These are phyloP conservation scores for Calephelis perditalis DNA, from an alignment of 2,888 invertebrate genomes.

Conservation along the genomic window DNA sequence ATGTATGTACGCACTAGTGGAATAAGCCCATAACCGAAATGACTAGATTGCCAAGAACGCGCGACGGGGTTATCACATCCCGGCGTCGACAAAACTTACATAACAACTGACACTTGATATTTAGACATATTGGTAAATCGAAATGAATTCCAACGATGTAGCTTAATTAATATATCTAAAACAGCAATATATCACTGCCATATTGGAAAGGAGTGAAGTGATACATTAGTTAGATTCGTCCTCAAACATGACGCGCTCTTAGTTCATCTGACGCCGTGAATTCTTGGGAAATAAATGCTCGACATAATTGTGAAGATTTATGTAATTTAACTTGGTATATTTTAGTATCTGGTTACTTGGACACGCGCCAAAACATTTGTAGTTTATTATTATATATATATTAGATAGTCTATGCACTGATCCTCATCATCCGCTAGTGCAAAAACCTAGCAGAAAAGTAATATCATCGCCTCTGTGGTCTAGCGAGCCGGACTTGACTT, in stretches of 20 bases:
- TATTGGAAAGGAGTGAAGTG: slow-evolving; percentile 24
- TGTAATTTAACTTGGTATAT: slow-evolving; percentile 10
- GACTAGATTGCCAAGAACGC: too few relatives aligned
- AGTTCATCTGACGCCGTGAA: slow-evolving; percentile 23
- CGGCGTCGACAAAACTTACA: too few relatives aligned
- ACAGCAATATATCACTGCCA: slow-evolving; percentile 25
- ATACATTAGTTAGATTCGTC: slow-evolving; percentile 26
- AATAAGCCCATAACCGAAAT: too few relatives aligned
- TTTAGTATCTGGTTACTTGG: slow-evolving; percentile 1
- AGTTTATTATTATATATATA: too few relatives aligned
- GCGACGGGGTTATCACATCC: too few relatives aligned
- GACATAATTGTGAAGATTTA: slow-evolving; percentile 26
- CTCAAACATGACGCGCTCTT: slow-evolving; percentile 24
- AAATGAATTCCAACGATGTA: slow-evolving; percentile 1
- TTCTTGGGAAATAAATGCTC: slow-evolving; percentile 25
- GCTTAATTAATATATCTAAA: slow-evolving; percentile 11
- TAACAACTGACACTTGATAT: too few relatives aligned
- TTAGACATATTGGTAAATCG: slow-evolving; percentile 2
- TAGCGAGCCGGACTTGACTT: too few relatives aligned
- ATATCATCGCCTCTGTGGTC: too few relatives aligned
- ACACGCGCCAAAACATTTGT: background rate
- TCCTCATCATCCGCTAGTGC: too few relatives aligned
- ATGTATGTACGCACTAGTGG: too few relatives aligned
- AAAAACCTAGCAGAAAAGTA: too few relatives aligned
- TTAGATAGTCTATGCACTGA: too few relatives aligned